Evolutionary conservation across 2,113 vertebrate species (phyloP), one percentile per base, ranked within the genome.

Genomic region (Suncus etruscus): DNA sequence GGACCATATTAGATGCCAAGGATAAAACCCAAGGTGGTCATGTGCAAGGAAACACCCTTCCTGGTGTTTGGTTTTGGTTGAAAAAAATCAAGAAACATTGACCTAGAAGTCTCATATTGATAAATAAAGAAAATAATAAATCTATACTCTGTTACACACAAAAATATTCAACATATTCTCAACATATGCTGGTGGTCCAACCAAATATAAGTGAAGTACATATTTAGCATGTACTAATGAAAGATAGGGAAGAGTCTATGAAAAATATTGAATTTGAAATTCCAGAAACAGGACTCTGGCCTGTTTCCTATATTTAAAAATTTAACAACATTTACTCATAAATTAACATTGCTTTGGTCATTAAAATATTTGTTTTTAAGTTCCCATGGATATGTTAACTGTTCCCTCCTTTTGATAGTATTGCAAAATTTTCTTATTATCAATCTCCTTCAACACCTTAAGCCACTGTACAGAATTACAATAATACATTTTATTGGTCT

Each of bases 71-170:
- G 39, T 39, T 39, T 39, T 39, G 39, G 39, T 39, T 39, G 39
- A 39, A 39, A 39, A 39, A 39, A 39, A 39, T 39, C 5, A 5
- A 39, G 39, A 5, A 39, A 39, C 39, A 39, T 39, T 39, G 39
- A 39, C 39, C 61, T 47, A 29, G 79, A 69, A 50, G 90, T 54
- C 74, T 92, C 74, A n/a, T 47, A 58, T 48, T 50, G 39, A 87
- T 58, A 86, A 73, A 95, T n/a, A 78, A 18, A 87, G 84, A 89
- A 54, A 54, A 54, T 7, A 88, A 51, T 25, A 86, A 87, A 86
- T 84, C 47, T 18, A 84, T 89, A 92, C 47, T 75, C 9, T 82
- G 50, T 66, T 12, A 66, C 31, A 89, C 83, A 20, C 39, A 39
- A 39, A 39, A 11, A 48, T 58, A 20, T 58, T 58, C 39, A 39